Base-by-base conservation (phyloP, 2,888 invertebrate genomes). In the Kuschelorhynchus macadamiae region DNA sequence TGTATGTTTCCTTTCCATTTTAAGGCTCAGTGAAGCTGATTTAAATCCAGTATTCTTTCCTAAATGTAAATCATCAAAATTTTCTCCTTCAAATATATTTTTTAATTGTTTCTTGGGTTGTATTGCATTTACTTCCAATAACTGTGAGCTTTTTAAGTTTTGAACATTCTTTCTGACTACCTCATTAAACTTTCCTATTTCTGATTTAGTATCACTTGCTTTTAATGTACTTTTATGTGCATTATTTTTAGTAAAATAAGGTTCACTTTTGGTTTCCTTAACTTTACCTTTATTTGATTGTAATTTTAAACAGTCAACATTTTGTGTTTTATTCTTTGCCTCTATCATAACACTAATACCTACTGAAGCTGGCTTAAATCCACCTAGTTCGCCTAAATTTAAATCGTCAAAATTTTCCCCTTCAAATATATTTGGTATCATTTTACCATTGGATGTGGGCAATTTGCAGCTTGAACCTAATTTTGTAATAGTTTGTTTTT, bases 1-100 rank as follows among this genome's bases (percentile, higher is more conserved):
- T 5, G 3, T n/a, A n/a, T 46, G 8, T 49, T n/a, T 17, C 5
- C 17, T 2, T 32, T 30, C 7, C 8, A 5, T 1, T 30, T 25
- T 3, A 5, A 25, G 7, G 7, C 25, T 5, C 7, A 9, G 9
- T 36, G 53, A 62, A 32, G 46, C 63, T 55, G 25, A 17, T 60
- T 53, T 59, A 60, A 66, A 66, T n/a, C 47, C 46, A 21, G 9
- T 30, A 49, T 21, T 21, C 18, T 61, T 14, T 12, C 9, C 41
- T 56, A 32, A 1, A 1, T 42, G 44, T 16, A 47, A 18, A 56
- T 65, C 61, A 44, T 46, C 33, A 55, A 49, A 33, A 41, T 55
- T 59, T 50, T 64, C 60, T 4, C 39, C 42, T 17, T 61, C 44
- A 50, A 56, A 62, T 20, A 67, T 53, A 61, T 57, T 61, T 49